Base-by-base conservation (phyloP, 2,888 invertebrate genomes). In the Microctonus aethiopoides region DNA sequence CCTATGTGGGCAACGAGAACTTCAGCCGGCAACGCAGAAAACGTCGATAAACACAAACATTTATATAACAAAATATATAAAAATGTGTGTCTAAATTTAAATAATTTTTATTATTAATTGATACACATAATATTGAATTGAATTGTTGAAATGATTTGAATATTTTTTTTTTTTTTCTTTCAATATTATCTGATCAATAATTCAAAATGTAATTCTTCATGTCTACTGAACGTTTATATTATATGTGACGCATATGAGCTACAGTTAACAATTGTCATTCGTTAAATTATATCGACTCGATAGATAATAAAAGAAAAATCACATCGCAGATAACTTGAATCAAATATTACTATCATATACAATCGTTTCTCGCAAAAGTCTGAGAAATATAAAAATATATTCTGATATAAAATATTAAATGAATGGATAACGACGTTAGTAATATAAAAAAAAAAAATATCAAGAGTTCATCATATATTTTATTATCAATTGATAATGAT, bases 271-370 rank as follows among this genome's bases (percentile, higher is more conserved):
- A 72, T 68, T 70, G 72, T 74, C 76, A 79, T 77, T 81, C 81
- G 77, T 81, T 81, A 81, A 80, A 81, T 68, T 76, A 74, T 78
- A 79, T 79, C 80, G 80, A 78, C 78, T 76, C 76, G 70, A 69
- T 77, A 76, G 75, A 68, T 75, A 80, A 81, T 79, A 77, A 71
- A 73, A 77, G 74, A 70, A 68, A 71, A 26, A 24, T 13, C 11
- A 54, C 29, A 16, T 39, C 68, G 68, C 61, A 46, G 67, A 68
- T 46, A 16, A 20, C 46, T 46, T 46, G 20, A 46, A 20, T 46
- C 16, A 46, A 46, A 46, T n/a, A n/a, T 78, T 78, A 80, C 81
- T 82, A 79, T 81, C 77, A 78, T 77, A 78, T 79, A 77, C 78
- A 79, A 77, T 74, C 76, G 52, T 32, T 78, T 78, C 78, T 79